phyloP scores from a whole-genome alignment of 2,888 invertebrate genomes.

The Taphrorychus bicolor region DNA sequence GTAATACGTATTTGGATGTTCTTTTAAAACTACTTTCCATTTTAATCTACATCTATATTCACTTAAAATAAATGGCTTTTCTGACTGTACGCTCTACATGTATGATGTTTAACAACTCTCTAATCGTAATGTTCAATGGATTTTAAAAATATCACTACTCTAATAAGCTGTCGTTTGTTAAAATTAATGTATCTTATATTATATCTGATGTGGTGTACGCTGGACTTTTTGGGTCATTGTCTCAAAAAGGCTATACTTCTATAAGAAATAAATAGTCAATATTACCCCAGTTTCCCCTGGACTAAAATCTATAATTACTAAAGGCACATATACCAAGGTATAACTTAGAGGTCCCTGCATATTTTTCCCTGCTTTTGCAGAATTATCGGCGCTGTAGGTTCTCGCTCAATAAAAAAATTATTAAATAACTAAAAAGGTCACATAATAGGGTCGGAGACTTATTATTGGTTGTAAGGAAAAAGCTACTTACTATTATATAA shows the following conservation, averaged over 20 bases:
- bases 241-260: too few species aligned
- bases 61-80: too few species aligned
- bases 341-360: conserved; percentile 12
- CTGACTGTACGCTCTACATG: neutral
- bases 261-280: conserved; percentile 1
- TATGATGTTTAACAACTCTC: neutral
- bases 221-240: too few species aligned
- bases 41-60: neutral
- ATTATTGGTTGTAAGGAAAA: conserved; percentile 20
- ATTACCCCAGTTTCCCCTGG: conserved; percentile 14
- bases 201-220: neutral
- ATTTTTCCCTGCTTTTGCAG: conserved; percentile 22
- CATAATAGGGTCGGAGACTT: conserved; percentile 7
- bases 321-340: conserved; percentile 21
- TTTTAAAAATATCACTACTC: neutral
- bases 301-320: conserved; percentile 7
- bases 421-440: neutral
- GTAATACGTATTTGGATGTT: too few species aligned
- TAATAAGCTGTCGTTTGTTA: neutral
- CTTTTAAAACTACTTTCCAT: too few species aligned
- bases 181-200: neutral
- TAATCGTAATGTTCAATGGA: neutral
- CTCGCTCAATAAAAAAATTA: conserved; percentile 25
- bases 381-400: conserved; percentile 1
- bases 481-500: conserved; percentile 1